Percentiles rank a stretch among this genome's conserved stretches.
Evolutionary conservation across 2,113 vertebrate genomes (phyloP).

Genomic region (Drymodes brunneopygia): DNA sequence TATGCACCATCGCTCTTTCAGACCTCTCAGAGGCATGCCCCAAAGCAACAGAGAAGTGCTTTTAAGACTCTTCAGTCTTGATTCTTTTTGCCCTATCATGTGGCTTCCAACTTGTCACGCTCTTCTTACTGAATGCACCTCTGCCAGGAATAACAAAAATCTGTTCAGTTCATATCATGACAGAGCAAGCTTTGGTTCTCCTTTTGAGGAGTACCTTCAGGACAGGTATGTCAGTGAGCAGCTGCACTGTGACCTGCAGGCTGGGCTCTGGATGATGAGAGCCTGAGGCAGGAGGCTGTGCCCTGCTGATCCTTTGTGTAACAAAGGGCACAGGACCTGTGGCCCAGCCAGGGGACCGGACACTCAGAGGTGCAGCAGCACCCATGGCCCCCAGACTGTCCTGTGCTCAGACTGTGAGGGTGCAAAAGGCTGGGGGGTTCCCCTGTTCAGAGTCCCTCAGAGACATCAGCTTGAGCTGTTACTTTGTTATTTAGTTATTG

Average conservation of each 20-base stretch:
- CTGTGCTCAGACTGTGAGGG: not conserved
- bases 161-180: not conserved
- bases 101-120: not conserved
- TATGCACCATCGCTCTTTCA: not conserved
- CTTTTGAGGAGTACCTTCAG: not conserved
- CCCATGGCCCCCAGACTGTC: too few relatives aligned
- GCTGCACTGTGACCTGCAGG: not conserved
- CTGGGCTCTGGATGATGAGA: not conserved
- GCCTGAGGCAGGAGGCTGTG: accelerated
- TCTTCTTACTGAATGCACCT: not conserved
- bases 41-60: not conserved
- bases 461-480: not conserved
- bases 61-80: not conserved
- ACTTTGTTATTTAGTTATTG: not conserved
- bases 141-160: not conserved
- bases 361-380: not conserved
- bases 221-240: not conserved
- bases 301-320: accelerated
- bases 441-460: not conserved
- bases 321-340: not conserved
- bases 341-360: too few relatives aligned
- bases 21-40: not conserved
- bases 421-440: not conserved
- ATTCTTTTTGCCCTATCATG: not conserved
- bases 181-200: not conserved